phyloP scores from a whole-genome alignment of 2,888 invertebrate genomes.

The Anagyrus pseudococci region DNA sequence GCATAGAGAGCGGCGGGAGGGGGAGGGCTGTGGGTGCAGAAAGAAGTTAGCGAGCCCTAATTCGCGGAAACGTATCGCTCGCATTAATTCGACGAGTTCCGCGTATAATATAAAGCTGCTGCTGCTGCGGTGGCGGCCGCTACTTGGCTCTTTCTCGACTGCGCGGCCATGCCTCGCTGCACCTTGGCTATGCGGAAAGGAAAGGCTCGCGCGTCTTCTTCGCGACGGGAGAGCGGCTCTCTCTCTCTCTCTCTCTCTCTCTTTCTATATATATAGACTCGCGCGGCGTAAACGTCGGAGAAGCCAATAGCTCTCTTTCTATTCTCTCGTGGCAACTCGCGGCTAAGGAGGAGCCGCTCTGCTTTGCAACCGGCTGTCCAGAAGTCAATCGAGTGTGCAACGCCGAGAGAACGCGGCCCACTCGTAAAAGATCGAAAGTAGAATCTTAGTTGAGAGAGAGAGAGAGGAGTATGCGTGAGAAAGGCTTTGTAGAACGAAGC shows the following conservation, averaged over 20 bases:
- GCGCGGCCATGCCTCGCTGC: conserved; percentile 60
- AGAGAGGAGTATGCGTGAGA: conserved; percentile 30
- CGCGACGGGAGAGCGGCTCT: not conserved
- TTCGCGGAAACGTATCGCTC: conserved; percentile 47
- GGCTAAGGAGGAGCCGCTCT: no score
- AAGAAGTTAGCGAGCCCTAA: conserved; percentile 20
- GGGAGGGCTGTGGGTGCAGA: no score
- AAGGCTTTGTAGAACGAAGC: conserved; percentile 14
- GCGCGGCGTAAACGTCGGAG: no score
- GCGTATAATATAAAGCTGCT: conserved; percentile 44
- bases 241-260: not conserved
- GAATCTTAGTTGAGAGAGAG: conserved; percentile 1
- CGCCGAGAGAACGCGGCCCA: conserved; percentile 2
- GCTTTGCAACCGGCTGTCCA: no score
- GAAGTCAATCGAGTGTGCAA: conserved; percentile 48
- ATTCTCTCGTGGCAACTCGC: no score
- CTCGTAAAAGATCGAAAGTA: conserved; percentile 37
- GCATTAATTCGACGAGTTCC: conserved; percentile 53
- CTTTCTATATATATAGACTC: not conserved
- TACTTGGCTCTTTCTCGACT: conserved; percentile 37
- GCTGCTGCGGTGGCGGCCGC: no score
- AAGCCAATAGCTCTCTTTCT: no score
- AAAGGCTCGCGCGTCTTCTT: conserved; percentile 48
- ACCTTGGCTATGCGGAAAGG: conserved; percentile 62
- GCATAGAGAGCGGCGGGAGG: no score